Base-by-base conservation (phyloP, 2,888 invertebrate genomes). In the Creontiades dilutus region DNA sequence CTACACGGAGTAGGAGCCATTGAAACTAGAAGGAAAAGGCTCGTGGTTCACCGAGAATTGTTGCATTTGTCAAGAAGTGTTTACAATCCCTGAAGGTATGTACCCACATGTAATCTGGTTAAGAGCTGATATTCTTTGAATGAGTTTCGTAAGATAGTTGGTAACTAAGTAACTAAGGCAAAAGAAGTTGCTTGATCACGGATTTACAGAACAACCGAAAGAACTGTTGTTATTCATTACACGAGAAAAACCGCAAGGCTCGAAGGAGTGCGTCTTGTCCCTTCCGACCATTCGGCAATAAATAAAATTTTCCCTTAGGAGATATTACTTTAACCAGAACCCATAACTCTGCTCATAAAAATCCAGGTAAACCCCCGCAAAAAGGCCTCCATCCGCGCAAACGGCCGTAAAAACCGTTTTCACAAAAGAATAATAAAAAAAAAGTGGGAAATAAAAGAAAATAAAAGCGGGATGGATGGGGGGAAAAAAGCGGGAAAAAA, bases 301-400 rank as follows among this genome's bases (percentile, higher is more conserved):
- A 78, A 85, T 85, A 85, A 85, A 85, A 82, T 57, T 85, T 85
- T 57, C 85, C 85, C 85, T 85, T 57, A 85, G 57, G 61, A 85
- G 85, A 85, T 85, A 85, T 85, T 85, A 85, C 85, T 85, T 85
- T 57, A 57, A 55, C 85, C 85, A 85, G 57, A 85, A 85, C 85
- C 85, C 85, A 85, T 85, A 85, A 85, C 85, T 55, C 37, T 46
- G 55, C 85, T 85, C 85, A 57, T 85, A 85, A 85, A 85, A 85
- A 85, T 85, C 85, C 55, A 57, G 85, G 55, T 57, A 85, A 85
- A 85, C 57, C 57, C 46, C 37, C 28, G 61, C 85, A 57, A 78
- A 68, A 85, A 57, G 85, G 57, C 57, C 85, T 82, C n/a, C 68
- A 37, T 68, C 68, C 23, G 23, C 57, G 85, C 85, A 85, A 85